phyloP scores from a whole-genome alignment of 2,888 invertebrate species.

The Nomada flava region DNA sequence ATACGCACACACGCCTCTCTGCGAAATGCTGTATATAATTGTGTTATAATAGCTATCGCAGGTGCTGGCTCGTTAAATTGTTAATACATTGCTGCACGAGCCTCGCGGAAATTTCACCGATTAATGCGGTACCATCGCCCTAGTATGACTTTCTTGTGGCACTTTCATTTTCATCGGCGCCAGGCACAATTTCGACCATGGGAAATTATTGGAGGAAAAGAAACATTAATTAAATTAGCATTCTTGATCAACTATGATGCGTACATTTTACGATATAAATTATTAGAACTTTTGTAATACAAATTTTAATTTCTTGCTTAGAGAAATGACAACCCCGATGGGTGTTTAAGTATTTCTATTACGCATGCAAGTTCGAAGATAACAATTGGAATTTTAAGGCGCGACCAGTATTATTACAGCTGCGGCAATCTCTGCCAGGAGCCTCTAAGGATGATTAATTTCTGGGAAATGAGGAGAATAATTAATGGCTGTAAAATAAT shows the following conservation, averaged over 20 bases:
- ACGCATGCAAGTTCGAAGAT: too few relatives aligned
- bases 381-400: not conserved
- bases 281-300: too few relatives aligned
- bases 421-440: conserved; percentile 15
- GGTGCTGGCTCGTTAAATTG: conserved; percentile 80
- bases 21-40: conserved; percentile 73
- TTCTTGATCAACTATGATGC: too few relatives aligned
- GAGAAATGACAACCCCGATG: too few relatives aligned
- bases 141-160: conserved; percentile 22
- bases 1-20: conserved; percentile 23
- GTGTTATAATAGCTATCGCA: conserved; percentile 79
- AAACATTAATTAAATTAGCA: too few relatives aligned
- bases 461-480: conserved; percentile 53
- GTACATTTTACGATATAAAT: too few relatives aligned
- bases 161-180: conserved; percentile 33
- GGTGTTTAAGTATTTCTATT: too few relatives aligned
- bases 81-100: conserved; percentile 73
- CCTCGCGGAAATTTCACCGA: conserved; percentile 65
- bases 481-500: conserved; percentile 64
- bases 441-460: conserved; percentile 64
- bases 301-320: too few relatives aligned
- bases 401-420: conserved; percentile 46
- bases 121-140: conserved; percentile 53
- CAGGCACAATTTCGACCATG: conserved; percentile 7
- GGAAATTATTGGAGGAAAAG: too few relatives aligned